A percentile compares a stretch with the other conserved stretches of the same genome.
phyloP scores from a whole-genome alignment of 2,113 vertebrate species.

The Sorex araneus region DNA sequence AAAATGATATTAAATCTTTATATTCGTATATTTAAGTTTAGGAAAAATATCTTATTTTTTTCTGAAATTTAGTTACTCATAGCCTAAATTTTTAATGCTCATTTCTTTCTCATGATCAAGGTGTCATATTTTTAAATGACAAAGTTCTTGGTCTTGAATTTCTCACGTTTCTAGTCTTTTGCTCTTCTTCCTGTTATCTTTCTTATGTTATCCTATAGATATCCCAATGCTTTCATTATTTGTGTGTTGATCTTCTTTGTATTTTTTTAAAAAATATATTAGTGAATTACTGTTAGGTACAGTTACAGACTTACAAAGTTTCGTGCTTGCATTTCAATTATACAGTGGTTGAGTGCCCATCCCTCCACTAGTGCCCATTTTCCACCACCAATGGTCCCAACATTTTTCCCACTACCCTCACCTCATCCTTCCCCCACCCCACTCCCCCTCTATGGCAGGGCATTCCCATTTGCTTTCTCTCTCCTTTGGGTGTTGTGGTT shows the following conservation, averaged over 20 bases:
- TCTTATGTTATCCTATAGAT: constrained; percentile 18
- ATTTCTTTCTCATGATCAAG: constrained; percentile 14
- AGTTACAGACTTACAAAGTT: no score
- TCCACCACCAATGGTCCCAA: not conserved
- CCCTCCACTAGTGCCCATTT: no score
- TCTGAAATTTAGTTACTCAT: not conserved
- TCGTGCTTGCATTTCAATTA: no score
- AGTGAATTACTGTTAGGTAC: no score
- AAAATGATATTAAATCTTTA: not conserved
- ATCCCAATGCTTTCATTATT: constrained; percentile 30
- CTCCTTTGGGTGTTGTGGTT: no score
- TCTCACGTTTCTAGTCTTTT: constrained; percentile 2
- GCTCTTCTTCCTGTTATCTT: not conserved
- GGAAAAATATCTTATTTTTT: not conserved
- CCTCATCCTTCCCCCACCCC: no score
- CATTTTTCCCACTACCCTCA: no score
- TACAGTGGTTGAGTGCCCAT: no score
- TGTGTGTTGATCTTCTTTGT: not conserved
- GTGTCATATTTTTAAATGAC: constrained; percentile 32
- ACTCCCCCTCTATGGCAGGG: no score
- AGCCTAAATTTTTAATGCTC: not conserved
- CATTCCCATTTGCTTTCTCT: no score
- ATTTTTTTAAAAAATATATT: no score
- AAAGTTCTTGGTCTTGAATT: constrained; percentile 28
- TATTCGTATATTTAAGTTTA: not conserved